A percentile compares a stretch with the other conserved stretches of the same genome.
These are phyloP conservation scores for Caenorhabditis sp. DNA, from an alignment of 2,888 invertebrate genomes.

Conservation along the genomic window DNA sequence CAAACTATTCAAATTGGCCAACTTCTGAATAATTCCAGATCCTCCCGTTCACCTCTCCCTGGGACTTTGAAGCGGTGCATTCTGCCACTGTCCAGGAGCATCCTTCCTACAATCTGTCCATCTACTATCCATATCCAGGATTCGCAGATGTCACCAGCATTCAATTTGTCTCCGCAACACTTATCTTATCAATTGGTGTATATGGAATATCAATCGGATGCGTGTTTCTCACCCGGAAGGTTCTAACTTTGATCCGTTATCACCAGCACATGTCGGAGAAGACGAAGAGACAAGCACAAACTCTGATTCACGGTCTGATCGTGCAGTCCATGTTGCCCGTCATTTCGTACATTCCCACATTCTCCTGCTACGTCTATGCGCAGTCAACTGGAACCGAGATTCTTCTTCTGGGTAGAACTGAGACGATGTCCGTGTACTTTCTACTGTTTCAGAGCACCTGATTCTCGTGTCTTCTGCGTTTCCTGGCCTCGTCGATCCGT, in stretches of 20 bases:
- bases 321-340: conserved; percentile 47
- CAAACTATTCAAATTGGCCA: too few species aligned
- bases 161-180: conserved; percentile 44
- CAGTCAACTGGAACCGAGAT: conserved; percentile 38
- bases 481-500: conserved; percentile 54
- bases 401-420: conserved; percentile 26
- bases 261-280: conserved; percentile 56
- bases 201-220: conserved; percentile 47
- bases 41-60: conserved; percentile 40
- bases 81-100: conserved; percentile 25
- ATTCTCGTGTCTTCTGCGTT: conserved; percentile 43
- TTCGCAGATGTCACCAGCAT: conserved; percentile 30
- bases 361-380: conserved; percentile 35
- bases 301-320: conserved; percentile 49
- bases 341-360: conserved; percentile 45
- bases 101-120: conserved; percentile 44
- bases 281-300: conserved; percentile 56
- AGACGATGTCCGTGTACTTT: neutral
- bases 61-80: conserved; percentile 45
- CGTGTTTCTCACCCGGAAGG: conserved; percentile 41
- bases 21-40: conserved; percentile 22
- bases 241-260: conserved; percentile 34
- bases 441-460: conserved; percentile 27
- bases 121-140: conserved; percentile 41
- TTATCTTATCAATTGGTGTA: conserved; percentile 43